phyloP scores from a whole-genome alignment of 2,113 vertebrate species.

The Notechis scutatus region DNA sequence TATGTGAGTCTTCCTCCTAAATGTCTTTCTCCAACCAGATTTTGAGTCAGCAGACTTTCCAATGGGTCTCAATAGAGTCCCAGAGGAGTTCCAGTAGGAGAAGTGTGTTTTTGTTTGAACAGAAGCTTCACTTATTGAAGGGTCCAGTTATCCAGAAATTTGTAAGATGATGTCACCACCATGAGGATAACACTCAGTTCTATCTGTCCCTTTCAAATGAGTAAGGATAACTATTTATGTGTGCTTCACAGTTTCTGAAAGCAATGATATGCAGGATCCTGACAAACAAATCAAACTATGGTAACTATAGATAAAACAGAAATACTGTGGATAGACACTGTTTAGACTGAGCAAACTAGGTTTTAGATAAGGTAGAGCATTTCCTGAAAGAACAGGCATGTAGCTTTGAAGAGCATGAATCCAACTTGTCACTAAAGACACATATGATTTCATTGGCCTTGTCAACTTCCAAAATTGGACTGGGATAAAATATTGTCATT shows the following conservation, averaged over 20 bases:
- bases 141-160: background rate
- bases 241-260: background rate
- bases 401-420: background rate
- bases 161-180: background rate
- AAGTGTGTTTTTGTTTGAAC: background rate
- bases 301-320: background rate
- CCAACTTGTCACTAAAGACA: background rate
- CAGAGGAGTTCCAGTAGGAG: background rate
- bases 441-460: background rate
- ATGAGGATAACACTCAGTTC: background rate
- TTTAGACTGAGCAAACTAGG: background rate
- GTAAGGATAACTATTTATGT: background rate
- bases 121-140: background rate
- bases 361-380: background rate
- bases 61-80: background rate
- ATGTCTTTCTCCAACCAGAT: background rate
- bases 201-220: background rate
- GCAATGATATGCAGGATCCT: background rate
- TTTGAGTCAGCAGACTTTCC: background rate
- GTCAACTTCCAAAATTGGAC: background rate
- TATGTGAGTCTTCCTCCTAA: background rate
- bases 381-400: background rate
- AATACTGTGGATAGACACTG: background rate
- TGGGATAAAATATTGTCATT: background rate
- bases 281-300: background rate